Percentiles rank a stretch among this genome's conserved stretches.
Conservation (phyloP, 2,113 vertebrate genomes). For the Pelusios castaneus region DNA sequence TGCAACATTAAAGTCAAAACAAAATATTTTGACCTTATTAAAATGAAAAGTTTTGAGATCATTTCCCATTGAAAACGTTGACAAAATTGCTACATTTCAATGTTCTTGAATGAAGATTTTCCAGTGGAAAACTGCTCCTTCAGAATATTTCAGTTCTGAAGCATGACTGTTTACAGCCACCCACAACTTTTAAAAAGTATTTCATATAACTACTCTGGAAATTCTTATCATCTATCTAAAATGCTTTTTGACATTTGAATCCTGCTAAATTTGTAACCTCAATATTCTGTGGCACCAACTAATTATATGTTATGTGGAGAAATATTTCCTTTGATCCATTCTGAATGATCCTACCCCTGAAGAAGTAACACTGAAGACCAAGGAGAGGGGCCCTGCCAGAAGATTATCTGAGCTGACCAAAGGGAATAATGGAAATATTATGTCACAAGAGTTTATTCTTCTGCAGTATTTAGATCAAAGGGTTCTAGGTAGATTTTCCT, state of each 20-base stretch:
- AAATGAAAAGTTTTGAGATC: background rate
- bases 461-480: background rate
- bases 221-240: background rate
- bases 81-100: background rate
- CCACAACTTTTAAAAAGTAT: background rate
- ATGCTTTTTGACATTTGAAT: background rate
- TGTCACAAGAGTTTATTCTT: background rate
- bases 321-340: background rate
- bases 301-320: background rate
- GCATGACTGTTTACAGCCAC: background rate
- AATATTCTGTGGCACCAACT: background rate
- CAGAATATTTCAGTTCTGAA: background rate
- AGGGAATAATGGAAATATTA: background rate
- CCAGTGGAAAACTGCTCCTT: background rate
- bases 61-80: background rate
- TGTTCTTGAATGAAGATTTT: background rate
- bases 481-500: background rate
- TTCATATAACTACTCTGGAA: background rate
- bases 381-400: background rate
- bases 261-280: background rate
- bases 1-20: background rate
- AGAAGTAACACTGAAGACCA: background rate
- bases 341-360: background rate
- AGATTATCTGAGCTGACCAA: background rate
- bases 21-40: background rate